Base-by-base conservation (phyloP, 2,888 invertebrate species). In the Choristoneura rosaceana region DNA sequence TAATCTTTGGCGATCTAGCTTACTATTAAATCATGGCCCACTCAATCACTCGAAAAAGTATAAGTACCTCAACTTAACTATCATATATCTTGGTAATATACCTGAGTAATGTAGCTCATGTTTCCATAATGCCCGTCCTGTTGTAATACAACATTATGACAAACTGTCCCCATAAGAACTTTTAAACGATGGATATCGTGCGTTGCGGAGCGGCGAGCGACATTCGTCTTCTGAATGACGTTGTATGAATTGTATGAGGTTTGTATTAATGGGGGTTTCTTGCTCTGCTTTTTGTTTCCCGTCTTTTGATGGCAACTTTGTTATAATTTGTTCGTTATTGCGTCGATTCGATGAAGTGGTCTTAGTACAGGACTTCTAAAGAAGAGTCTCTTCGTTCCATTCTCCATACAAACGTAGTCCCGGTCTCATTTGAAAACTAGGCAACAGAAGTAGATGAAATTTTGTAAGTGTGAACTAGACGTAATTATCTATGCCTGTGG, bases 31-130 rank as follows among this genome's bases (percentile, higher is more conserved):
- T 65, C 70, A 73, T 74, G 68, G 79, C 77, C 77, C 82, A 76
- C 80, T 90, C 87, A 87, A 89, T 90, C 89, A 90, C 87, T 79
- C 77, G 86, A 85, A 90, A 90, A 89, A 89, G 89, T 88, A 88
- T 89, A 86, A 25, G 25, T 25, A 25, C 81, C 86, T 90, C 90
- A 90, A 25, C 25, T 25, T 12, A 25, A 55, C 17, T 17, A 55
- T 25, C 25, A 55, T 55, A 55, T 12, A 12, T 55, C 55, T 25
- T 55, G 55, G 55, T 25, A 25, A 55, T 55, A 55, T 25, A 55
- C 12, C 55, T 0, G 12, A 17, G 55, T 25, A n/a, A 89, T 89
- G 89, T 88, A 82, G 80, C 81, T 90, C 89, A 89, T 90, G 90
- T 88, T 87, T 88, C 83, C 84, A 80, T 90, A 87, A 89, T 90